Conservation (phyloP, 2,113 vertebrate genomes). For the Syrmaticus mikado region DNA sequence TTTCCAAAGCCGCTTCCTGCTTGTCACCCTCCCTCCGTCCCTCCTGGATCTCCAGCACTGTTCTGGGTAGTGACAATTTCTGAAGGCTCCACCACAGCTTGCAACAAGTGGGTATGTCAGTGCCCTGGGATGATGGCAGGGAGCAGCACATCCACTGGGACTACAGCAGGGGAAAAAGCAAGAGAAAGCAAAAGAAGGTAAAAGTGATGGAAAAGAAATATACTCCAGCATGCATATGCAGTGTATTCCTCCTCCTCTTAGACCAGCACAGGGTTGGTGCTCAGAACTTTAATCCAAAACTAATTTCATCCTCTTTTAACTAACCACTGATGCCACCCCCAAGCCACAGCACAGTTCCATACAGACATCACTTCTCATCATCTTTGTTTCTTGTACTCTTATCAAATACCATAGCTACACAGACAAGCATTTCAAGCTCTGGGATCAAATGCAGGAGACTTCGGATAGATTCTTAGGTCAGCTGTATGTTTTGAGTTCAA, state of each 20-base stretch:
- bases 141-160: neutral
- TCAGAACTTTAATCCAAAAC: neutral
- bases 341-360: neutral
- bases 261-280: neutral
- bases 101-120: neutral
- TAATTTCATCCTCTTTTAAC: neutral
- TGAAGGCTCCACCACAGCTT: neutral
- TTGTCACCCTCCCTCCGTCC: neutral
- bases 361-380: accelerated
- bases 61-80: neutral
- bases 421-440: neutral
- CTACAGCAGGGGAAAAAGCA: neutral
- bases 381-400: neutral
- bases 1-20: accelerated
- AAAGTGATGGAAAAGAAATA: neutral
- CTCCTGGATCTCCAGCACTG: neutral
- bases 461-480: accelerated
- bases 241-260: neutral
- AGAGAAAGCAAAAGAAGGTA: neutral
- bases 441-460: neutral
- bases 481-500: neutral
- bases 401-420: neutral
- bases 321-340: neutral
- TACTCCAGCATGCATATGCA: neutral
- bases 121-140: accelerated